Evolutionary conservation across 1,140 invertebrate species (phyloP).

Genomic region (Drosophila paulistorum): DNA sequence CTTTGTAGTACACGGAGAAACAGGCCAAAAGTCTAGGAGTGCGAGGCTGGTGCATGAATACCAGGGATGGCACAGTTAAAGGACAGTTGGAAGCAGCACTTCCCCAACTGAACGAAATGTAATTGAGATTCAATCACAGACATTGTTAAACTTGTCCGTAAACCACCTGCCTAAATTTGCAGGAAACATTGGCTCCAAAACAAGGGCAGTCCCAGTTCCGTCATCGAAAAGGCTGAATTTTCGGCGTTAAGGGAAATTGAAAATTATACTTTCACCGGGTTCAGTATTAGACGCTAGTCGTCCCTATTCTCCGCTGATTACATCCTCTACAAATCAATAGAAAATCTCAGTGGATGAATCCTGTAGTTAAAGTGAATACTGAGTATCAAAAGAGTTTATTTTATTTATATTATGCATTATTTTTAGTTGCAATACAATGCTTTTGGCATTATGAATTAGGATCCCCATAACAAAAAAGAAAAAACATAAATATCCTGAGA

Average conservation of each 20-base stretch:
- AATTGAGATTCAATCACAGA: slow-evolving; percentile 42
- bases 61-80: slow-evolving; percentile 86
- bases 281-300: slow-evolving; percentile 52
- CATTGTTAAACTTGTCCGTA: slow-evolving; percentile 13
- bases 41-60: slow-evolving; percentile 90
- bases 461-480: no score
- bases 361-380: background rate
- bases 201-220: slow-evolving; percentile 86
- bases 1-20: slow-evolving; percentile 86
- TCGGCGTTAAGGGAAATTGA: slow-evolving; percentile 55
- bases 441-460: background rate
- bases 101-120: slow-evolving; percentile 87
- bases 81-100: slow-evolving; percentile 87
- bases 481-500: no score
- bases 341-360: background rate
- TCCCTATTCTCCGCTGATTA: background rate
- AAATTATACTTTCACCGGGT: slow-evolving; percentile 43
- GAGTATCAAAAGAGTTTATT: background rate
- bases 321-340: background rate
- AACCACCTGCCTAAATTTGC: slow-evolving; percentile 25
- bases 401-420: background rate
- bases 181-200: slow-evolving; percentile 72
- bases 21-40: slow-evolving; percentile 85
- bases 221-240: slow-evolving; percentile 86
- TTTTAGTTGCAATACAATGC: background rate